Conservation (phyloP, 2,888 invertebrate genomes). For the Apamea crenata region DNA sequence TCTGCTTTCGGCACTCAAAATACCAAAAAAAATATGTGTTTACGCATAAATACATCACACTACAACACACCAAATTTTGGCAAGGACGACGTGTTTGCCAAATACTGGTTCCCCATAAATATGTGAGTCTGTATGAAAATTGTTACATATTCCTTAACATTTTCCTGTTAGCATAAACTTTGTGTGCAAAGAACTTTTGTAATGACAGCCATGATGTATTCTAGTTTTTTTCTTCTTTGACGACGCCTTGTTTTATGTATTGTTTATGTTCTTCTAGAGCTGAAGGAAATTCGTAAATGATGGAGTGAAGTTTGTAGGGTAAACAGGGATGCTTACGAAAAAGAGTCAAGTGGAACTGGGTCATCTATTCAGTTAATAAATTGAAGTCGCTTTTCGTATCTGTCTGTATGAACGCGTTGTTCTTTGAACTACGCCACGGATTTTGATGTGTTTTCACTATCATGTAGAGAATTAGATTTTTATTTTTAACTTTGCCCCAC, state of each 20-base stretch:
- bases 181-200: slow-evolving; percentile 47
- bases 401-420: background rate
- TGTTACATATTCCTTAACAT: slow-evolving; percentile 53
- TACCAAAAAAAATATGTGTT: slow-evolving; percentile 7
- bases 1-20: background rate
- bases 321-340: slow-evolving; percentile 7
- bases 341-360: slow-evolving; percentile 4
- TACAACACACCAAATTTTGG: slow-evolving; percentile 24
- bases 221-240: slow-evolving; percentile 48
- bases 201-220: slow-evolving; percentile 52
- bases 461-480: background rate
- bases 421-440: background rate
- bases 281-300: slow-evolving; percentile 31
- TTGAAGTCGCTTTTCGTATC: background rate
- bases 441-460: background rate
- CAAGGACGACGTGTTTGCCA: slow-evolving; percentile 50
- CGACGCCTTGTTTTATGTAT: slow-evolving; percentile 46
- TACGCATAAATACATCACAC: slow-evolving; percentile 14
- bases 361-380: background rate
- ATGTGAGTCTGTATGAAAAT: slow-evolving; percentile 43
- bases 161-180: slow-evolving; percentile 63
- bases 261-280: slow-evolving; percentile 46
- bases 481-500: too few species aligned
- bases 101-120: slow-evolving; percentile 45
- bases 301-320: slow-evolving; percentile 17